Evolutionary conservation across 2,888 invertebrate species (phyloP), one percentile per base, ranked within the genome.

Genomic region (Epistrophe grossulariae): DNA sequence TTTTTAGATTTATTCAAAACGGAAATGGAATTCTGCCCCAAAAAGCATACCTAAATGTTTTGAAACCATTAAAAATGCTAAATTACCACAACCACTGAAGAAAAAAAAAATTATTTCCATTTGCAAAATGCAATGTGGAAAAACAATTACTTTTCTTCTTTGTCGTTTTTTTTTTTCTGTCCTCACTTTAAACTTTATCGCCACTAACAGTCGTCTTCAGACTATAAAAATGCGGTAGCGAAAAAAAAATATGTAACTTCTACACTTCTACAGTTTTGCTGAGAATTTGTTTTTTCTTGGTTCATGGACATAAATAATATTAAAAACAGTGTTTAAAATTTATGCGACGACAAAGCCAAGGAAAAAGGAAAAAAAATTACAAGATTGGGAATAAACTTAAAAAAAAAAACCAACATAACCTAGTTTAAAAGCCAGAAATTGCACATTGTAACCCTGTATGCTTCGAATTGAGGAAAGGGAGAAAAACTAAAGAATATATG

Each of bases 271-370:
- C 28, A 68, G 13, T 38, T 15, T 48, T 28, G 19, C 43, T 59
- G 40, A n/a, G 45, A 83, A 68, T 68, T 35, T 73, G n/a, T 79
- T 74, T 79, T 78, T 19, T 62, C 17, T 24, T 40, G 15, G 52
- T 70, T 70, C 52, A 48, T 31, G 74, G 35, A 78, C 85, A 85
- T 87, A 83, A 87, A 87, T 87, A 83, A 79, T 87, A 72, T 79
- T 87, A 88, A 88, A 79, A 88, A 79, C 76, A 88, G 60, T 83
- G 88, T 88, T 88, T 87, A 84, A 88, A 84, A 89, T 89, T 89
- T 84, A 89, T 88, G 88, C 84, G 85, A 83, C 64, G 85, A 76
- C 89, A 89, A 88, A 82, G 78, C 82, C 88, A 79, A 74, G 71
- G 45, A 35, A 17, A 50, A 48, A n/a, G n/a, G n/a, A n/a, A 40